Evolutionary conservation across 2,113 vertebrate genomes (phyloP).

Genomic region (Hippocampus comes): DNA sequence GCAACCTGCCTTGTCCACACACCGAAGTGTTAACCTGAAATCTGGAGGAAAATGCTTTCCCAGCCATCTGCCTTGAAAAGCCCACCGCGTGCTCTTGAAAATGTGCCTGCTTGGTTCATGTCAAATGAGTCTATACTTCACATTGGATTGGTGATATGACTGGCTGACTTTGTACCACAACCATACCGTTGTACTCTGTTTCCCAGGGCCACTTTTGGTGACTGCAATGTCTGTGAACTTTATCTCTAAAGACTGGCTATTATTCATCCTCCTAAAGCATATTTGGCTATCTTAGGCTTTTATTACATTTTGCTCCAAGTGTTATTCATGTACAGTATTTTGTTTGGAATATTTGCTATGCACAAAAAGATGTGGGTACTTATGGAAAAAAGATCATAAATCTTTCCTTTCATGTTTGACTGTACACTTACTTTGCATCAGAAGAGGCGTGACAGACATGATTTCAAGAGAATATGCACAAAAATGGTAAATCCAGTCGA

Average conservation of each 20-base stretch:
- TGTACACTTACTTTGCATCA: background rate
- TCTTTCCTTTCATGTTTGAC: background rate
- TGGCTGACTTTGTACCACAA: conserved; percentile 13
- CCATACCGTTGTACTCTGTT: background rate
- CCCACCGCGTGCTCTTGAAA: background rate
- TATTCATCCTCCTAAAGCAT: background rate
- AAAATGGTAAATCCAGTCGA: background rate
- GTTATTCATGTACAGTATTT: background rate
- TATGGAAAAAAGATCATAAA: background rate
- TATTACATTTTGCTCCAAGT: background rate
- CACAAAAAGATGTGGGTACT: background rate
- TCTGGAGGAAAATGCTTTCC: conserved; percentile 18
- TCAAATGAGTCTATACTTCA: conserved; percentile 5
- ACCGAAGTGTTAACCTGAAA: conserved; percentile 7
- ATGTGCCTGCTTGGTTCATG: background rate
- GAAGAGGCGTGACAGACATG: background rate
- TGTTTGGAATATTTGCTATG: background rate
- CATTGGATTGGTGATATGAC: background rate
- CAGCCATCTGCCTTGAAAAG: conserved; percentile 4
- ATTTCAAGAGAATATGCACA: background rate
- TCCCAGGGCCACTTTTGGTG: background rate
- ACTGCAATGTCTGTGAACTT: conserved; percentile 17
- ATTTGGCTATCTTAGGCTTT: background rate
- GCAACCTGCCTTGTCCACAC: background rate
- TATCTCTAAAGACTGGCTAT: conserved; percentile 14